Evolutionary conservation across 2,113 vertebrate genomes (phyloP).

Genomic region (Empidonax traillii): DNA sequence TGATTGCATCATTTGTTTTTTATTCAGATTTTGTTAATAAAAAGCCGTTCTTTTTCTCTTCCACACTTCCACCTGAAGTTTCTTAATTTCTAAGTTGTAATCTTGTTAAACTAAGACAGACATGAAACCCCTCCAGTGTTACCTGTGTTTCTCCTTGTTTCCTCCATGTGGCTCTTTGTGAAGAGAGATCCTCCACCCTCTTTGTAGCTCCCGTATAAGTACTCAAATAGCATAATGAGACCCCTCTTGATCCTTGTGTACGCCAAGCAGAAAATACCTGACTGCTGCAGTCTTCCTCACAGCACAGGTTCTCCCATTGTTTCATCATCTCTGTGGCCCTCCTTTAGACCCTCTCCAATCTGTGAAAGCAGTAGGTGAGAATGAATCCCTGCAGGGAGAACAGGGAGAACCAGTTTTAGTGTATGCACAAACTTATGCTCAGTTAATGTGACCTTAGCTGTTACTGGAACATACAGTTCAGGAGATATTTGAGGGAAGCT

Average conservation of each 20-base stretch:
- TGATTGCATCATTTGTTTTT: too few species aligned
- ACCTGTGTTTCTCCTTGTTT: background rate
- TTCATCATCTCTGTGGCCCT: background rate
- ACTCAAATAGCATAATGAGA: background rate
- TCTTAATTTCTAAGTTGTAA: too few species aligned
- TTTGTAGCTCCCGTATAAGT: background rate
- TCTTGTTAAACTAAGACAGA: too few species aligned
- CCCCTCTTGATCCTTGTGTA: fast-evolving
- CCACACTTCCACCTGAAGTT: too few species aligned
- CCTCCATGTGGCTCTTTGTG: background rate
- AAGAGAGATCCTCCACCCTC: background rate
- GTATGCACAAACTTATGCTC: background rate
- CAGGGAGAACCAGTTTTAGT: background rate
- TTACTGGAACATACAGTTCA: background rate
- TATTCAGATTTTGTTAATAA: too few species aligned
- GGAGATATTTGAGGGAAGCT: background rate
- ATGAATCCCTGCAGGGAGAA: background rate
- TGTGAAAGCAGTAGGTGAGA: background rate
- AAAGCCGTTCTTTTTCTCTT: too few species aligned
- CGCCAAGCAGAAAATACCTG: background rate
- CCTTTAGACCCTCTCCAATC: background rate
- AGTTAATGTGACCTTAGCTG: background rate
- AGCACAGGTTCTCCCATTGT: background rate
- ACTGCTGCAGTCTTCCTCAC: background rate
- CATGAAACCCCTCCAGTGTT: background rate